Percentiles rank a stretch among this genome's conserved stretches.
Conservation (phyloP, 2,797 vertebrate genomes). For the Lophius americanus region DNA sequence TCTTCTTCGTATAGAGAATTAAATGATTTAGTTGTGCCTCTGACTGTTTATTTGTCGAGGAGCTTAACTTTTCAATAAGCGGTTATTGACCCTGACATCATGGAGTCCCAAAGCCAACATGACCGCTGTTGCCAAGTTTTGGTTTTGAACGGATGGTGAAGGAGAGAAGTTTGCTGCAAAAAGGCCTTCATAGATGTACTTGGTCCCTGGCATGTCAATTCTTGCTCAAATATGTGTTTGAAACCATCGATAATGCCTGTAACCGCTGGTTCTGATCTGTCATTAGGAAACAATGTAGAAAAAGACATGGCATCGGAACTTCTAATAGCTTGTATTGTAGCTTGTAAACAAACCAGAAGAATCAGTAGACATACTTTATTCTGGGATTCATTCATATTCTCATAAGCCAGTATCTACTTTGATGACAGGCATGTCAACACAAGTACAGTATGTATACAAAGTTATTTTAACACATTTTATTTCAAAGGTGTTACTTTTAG, state of each 20-base stretch:
- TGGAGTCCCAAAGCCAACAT: too few species aligned
- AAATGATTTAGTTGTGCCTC: too few species aligned
- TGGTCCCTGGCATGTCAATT: too few species aligned
- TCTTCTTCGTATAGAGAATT: too few species aligned
- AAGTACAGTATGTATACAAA: background rate
- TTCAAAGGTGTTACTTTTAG: conserved; percentile 1
- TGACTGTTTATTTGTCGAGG: too few species aligned
- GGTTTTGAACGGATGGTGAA: too few species aligned
- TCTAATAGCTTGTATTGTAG: conserved; percentile 27
- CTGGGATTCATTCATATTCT: background rate
- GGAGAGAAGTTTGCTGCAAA: too few species aligned
- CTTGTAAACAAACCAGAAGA: background rate
- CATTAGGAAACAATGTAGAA: conserved; percentile 49
- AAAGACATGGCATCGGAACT: conserved; percentile 35
- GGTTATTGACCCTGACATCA: too few species aligned
- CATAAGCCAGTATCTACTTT: conserved; percentile 3
- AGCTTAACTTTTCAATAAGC: too few species aligned
- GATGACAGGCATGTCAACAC: background rate
- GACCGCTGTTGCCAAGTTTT: too few species aligned
- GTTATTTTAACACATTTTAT: too few species aligned
- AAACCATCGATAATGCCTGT: conserved; percentile 45
- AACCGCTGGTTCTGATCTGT: conserved; percentile 48
- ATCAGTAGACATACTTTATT: background rate
- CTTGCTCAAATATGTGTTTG: conserved; percentile 56
- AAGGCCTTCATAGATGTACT: too few species aligned